Percentiles rank a stretch among this genome's conserved stretches.
phyloP scores from a whole-genome alignment of 2,797 vertebrate species.

The Rhadinocentrus ornatus region DNA sequence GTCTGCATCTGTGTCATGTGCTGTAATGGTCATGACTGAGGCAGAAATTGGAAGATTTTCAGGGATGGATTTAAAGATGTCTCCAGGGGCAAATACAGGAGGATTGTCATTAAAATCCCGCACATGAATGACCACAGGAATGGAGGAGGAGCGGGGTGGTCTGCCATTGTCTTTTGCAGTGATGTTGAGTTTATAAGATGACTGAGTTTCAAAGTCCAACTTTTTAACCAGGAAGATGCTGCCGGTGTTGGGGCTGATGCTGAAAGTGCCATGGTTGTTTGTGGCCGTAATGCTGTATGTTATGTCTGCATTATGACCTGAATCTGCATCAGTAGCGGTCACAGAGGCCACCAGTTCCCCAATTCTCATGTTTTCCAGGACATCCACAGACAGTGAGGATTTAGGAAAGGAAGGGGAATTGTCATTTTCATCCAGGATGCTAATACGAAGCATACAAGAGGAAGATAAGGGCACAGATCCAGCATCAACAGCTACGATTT shows the following conservation, averaged over 20 bases:
- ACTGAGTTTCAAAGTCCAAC: slow-evolving; percentile 95
- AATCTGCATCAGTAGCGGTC: slow-evolving; percentile 93
- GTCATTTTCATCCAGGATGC: slow-evolving; percentile 96
- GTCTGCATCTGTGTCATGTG: slow-evolving; percentile 94
- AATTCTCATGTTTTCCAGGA: slow-evolving; percentile 95
- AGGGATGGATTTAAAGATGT: slow-evolving; percentile 95
- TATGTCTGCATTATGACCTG: slow-evolving; percentile 93
- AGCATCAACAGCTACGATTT: slow-evolving; percentile 91
- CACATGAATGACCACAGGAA: slow-evolving; percentile 93
- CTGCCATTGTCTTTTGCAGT: slow-evolving; percentile 93
- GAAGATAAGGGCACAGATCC: slow-evolving; percentile 87
- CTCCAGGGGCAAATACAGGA: slow-evolving; percentile 91
- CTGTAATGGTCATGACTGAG: slow-evolving; percentile 90
- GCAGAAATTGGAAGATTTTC: slow-evolving; percentile 93
- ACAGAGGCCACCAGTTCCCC: slow-evolving; percentile 95
- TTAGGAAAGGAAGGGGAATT: slow-evolving; percentile 94
- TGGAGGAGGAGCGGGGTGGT: slow-evolving; percentile 90
- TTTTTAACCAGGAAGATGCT: slow-evolving; percentile 95
- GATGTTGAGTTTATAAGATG: slow-evolving; percentile 94
- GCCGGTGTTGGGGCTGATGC: slow-evolving; percentile 95
- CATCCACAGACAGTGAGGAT: slow-evolving; percentile 89
- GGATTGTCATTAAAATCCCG: slow-evolving; percentile 98
- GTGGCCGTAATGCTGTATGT: slow-evolving; percentile 93
- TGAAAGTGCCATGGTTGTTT: slow-evolving; percentile 96
- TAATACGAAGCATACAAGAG: slow-evolving; percentile 91